phyloP scores from a whole-genome alignment of 92 coral and sea anemone genomes.

The Desmophyllum pertusum region DNA sequence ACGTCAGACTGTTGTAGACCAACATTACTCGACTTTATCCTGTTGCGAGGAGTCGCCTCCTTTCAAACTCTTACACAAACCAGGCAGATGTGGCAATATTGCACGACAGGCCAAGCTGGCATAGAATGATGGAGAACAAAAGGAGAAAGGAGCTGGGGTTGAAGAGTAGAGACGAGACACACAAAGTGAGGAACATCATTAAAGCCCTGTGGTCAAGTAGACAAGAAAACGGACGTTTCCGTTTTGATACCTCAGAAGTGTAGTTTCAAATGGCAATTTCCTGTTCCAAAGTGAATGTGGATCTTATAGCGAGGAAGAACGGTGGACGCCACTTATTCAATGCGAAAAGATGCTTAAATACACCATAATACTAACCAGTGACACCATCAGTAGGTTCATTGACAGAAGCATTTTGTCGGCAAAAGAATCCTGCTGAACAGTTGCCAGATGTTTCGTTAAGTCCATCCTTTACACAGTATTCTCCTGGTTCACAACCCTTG shows the following conservation, averaged over 20 bases:
- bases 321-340: not conserved
- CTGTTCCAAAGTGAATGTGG: too few species aligned
- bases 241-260: not conserved
- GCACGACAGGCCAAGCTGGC: not conserved
- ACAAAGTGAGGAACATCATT: not conserved
- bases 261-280: not conserved
- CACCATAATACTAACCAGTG: conserved; percentile 71
- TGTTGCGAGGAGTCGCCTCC: not conserved
- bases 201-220: not conserved
- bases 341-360: not conserved
- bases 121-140: not conserved
- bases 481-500: conserved; percentile 89
- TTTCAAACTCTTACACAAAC: not conserved
- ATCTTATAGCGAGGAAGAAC: too few species aligned
- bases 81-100: not conserved
- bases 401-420: conserved; percentile 88
- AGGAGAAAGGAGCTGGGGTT: not conserved
- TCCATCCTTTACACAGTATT: conserved; percentile 80
- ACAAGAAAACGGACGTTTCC: not conserved
- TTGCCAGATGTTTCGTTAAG: conserved; percentile 90
- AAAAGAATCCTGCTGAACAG: conserved; percentile 94
- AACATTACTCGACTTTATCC: not conserved
- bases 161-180: not conserved
- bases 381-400: conserved; percentile 76
- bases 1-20: not conserved